Base-by-base conservation (phyloP, 2,797 vertebrate species). In the Gobionotothen gibberifrons region DNA sequence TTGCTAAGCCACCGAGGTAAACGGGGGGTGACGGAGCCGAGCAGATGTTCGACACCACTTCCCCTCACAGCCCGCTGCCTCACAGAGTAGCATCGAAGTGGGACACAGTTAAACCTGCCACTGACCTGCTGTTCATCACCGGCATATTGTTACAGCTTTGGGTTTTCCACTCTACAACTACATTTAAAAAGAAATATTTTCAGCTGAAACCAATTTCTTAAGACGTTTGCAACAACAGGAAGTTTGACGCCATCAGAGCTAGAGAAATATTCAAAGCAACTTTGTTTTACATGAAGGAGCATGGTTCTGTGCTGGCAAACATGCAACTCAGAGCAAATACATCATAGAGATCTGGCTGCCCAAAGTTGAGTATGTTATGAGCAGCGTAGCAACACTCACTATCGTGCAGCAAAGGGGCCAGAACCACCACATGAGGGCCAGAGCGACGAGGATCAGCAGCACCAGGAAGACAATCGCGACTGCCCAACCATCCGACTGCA, bases 391-490 rank as follows among this genome's bases (percentile, higher is more conserved):
- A 49, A 62, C 79, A 97, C 97, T 98, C 85, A 99, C 98, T 95
- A 99, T 87, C 85, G 94, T 99, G 94, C 98, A 99, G 94, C 96
- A 99, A 32, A 99, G 96, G 21, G 98, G 98, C 95, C 95, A 99
- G 92, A 98, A 98, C 98, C 98, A 99, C 98, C 98, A 99, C 86
- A 98, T 94, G 55, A 98, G 91, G 22, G 82, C 95, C 0, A 98
- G 78, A 0, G 91, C 97, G 61, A 92, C 8, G 0, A 99, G 87
- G 10, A 95, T 22, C 10, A 99, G 22, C 40, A 99, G 91, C 70
- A 98, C 94, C 53, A 99, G 94, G 78, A 99, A 87, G 8, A 96
- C 94, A 3, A 99, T 95, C 2, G 88, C 54, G 8, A 97, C 95
- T n/a, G 79, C 92, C 0, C 87, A 75, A 0, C 98, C 97, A 0